Percentiles rank a stretch among this genome's conserved stretches.
Conservation (phyloP, 2,888 invertebrate genomes). For the Hecatera dysodea region DNA sequence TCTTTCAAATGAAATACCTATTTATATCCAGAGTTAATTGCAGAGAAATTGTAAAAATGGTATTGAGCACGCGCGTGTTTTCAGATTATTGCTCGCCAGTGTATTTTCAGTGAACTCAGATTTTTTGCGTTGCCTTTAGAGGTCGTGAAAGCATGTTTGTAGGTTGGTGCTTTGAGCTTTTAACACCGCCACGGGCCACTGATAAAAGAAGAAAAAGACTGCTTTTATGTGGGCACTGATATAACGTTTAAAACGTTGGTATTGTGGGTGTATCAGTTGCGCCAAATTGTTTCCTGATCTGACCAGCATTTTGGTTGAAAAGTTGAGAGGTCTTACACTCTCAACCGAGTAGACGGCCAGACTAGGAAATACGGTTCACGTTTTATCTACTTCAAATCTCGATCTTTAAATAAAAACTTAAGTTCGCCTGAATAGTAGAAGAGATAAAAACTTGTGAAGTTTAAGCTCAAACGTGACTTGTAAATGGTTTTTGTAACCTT, state of each 20-base stretch:
- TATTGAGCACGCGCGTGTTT: too few species aligned
- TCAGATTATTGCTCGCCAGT: neutral
- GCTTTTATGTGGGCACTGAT: constrained; percentile 2
- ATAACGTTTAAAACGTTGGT: constrained; percentile 12
- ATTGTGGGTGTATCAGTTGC: neutral
- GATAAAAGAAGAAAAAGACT: constrained; percentile 22
- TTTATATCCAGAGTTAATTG: too few species aligned
- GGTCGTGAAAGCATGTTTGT: neutral
- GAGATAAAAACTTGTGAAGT: neutral
- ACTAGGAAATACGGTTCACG: neutral
- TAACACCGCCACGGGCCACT: neutral
- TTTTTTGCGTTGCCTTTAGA: constrained; percentile 4
- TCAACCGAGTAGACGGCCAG: neutral
- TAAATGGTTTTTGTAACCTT: neutral
- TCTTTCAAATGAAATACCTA: too few species aligned
- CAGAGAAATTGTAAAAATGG: too few species aligned
- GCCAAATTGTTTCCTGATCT: neutral
- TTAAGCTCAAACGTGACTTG: constrained; percentile 1
- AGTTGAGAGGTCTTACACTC: neutral
- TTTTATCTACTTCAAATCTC: neutral
- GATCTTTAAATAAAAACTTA: neutral
- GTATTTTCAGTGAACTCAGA: neutral
- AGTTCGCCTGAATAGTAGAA: neutral
- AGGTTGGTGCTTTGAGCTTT: neutral
- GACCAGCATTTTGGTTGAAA: constrained; percentile 5